These are phyloP conservation scores for Turritopsis rubra DNA, from an alignment of 30 jellyfish, hydroid and myxozoan species.

Conservation along the genomic window DNA sequence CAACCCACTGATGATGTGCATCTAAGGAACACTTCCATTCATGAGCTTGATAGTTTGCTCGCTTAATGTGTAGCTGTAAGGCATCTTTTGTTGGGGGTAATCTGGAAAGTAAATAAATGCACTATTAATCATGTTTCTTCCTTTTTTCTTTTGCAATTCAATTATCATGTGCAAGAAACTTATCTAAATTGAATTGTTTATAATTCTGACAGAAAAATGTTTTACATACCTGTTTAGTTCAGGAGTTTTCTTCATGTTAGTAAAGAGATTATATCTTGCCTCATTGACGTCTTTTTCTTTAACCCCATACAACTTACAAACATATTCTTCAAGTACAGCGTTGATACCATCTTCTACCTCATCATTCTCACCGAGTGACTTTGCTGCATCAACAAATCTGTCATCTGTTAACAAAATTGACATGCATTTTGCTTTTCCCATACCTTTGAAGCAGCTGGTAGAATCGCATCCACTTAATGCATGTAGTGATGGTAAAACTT, in stretches of 20 bases:
- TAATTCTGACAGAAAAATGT: not conserved
- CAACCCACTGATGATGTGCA: not conserved
- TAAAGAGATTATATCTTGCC: constrained; percentile 6
- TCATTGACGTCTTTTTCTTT: constrained; percentile 6
- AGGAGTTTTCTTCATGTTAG: not conserved
- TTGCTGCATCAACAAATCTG: not conserved
- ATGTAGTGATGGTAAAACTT: not conserved
- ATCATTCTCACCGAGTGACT: constrained; percentile 3
- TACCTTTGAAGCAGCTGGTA: no score
- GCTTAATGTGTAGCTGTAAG: constrained; percentile 1
- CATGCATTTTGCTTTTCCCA: no score
- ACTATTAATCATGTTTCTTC: not conserved
- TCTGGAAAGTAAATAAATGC: not conserved
- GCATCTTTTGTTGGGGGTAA: constrained; percentile 11
- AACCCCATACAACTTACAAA: constrained; percentile 10
- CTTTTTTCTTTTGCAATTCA: not conserved
- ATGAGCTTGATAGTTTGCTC: constrained; percentile 23
- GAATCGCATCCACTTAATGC: constrained; percentile 12
- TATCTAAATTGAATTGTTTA: no score
- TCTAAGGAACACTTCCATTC: not conserved
- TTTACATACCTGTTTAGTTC: constrained; percentile 6
- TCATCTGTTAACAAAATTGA: not conserved
- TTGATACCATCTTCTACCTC: not conserved
- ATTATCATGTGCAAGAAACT: no score
- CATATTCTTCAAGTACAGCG: not conserved